Evolutionary conservation across 2,888 invertebrate genomes (phyloP), one percentile per base, ranked within the genome.

Genomic region (Melanostoma scalare): DNA sequence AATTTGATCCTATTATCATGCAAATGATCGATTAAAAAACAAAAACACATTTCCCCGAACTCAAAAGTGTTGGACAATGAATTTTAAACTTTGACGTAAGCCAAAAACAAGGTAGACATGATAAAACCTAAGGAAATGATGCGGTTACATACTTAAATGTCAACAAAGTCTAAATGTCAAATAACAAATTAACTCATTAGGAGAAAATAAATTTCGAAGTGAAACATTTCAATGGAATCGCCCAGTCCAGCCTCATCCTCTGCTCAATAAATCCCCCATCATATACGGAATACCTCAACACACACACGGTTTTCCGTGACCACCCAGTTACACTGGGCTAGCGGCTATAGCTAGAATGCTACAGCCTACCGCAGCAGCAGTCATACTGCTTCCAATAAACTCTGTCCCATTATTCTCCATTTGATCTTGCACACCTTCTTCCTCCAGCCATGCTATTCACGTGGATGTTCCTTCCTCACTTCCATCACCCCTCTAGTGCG

Each of bases 111-210:
- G 33, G 56, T 10, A 10, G 35, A 30, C 10, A 4, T 30, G 20
- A 42, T 35, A 50, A 10, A 33, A 42, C 30, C 38, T 20, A 42
- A 20, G 52, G 65, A 35, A 50, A 58, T 68, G n/a, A 40, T 40
- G 50, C 48, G 69, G 68, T 56, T 61, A 61, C 44, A 33, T 46
- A 20, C 10, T 46, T 44, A 58, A 69, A 48, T 78, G 81, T 82
- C 73, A 84, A 84, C 74, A 84, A 53, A 68, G 61, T 74, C 74
- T n/a, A 40, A 71, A 58, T 74, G 79, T 79, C 78, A 84, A 84
- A 84, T 79, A 84, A 84, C 84, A 84, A 84, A 84, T 84, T 84
- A 84, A 79, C 84, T 84, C 84, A 84, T 84, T 79, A 84, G 79
- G 53, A 31, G 44, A 38, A 71, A 53, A 84, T 74, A 79, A 79